Percentiles rank a stretch among this genome's conserved stretches.
These are phyloP conservation scores for Sebastes oblongus DNA, from an alignment of 2,797 vertebrate genomes.

Conservation along the genomic window DNA sequence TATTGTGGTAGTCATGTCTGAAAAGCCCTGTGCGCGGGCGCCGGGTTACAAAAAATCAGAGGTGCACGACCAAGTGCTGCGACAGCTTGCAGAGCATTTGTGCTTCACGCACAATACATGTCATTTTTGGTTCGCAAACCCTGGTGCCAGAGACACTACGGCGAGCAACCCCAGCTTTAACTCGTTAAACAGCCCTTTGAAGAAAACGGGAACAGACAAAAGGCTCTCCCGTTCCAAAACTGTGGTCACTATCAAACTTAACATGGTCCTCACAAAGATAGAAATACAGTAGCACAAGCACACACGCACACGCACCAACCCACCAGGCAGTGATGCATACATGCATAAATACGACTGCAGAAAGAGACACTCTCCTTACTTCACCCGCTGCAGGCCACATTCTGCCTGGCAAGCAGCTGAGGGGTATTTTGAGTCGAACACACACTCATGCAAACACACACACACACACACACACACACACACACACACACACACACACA, in stretches of 20 bases:
- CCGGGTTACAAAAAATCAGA: background rate
- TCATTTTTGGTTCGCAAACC: background rate
- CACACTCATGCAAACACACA: background rate
- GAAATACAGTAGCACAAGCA: background rate
- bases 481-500: background rate
- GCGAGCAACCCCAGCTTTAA: background rate
- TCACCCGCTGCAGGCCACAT: background rate
- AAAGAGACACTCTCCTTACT: slow-evolving; percentile 19
- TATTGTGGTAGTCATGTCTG: background rate
- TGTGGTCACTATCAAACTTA: background rate
- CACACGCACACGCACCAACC: background rate
- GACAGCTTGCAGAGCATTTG: background rate
- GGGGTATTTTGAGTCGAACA: slow-evolving; percentile 23
- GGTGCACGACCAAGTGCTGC: background rate
- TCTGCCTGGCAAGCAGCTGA: slow-evolving; percentile 37
- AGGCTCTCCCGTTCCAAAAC: background rate
- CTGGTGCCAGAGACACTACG: too few species aligned
- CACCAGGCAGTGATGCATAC: background rate
- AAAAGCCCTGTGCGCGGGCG: background rate
- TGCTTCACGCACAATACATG: background rate
- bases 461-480: background rate
- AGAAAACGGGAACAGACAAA: background rate
- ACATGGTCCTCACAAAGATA: background rate
- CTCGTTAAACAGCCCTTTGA: background rate
- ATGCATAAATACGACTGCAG: slow-evolving; percentile 1